Conservation (phyloP, 2,797 vertebrate genomes). For the Chanos chanos region DNA sequence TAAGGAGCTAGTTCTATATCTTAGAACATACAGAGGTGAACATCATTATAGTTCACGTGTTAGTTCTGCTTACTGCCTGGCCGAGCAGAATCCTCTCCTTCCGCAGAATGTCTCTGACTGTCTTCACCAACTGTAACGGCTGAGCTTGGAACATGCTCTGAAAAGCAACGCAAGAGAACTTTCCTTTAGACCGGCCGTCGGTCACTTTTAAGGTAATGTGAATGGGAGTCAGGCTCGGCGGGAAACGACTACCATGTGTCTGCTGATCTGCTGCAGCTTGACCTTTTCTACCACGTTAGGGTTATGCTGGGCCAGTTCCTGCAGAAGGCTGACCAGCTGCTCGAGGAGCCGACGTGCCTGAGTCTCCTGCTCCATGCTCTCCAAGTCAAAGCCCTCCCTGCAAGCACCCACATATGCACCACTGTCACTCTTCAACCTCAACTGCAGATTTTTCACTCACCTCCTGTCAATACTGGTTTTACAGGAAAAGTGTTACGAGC, state of each 20-base stretch:
- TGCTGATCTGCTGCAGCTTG: conserved; percentile 68
- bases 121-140: conserved; percentile 76
- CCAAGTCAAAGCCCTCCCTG: conserved; percentile 68
- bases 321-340: conserved; percentile 54
- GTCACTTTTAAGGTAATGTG: not conserved
- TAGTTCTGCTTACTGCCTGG: conserved; percentile 63
- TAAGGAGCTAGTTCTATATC: no score
- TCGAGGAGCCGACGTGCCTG: conserved; percentile 59
- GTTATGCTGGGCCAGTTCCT: conserved; percentile 51
- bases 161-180: conserved; percentile 37
- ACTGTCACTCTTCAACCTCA: not conserved
- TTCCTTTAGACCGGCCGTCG: conserved; percentile 2
- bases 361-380: conserved; percentile 55
- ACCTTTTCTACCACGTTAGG: conserved; percentile 68
- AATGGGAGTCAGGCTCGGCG: not conserved
- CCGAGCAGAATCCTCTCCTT: conserved; percentile 76
- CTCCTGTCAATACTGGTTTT: no score
- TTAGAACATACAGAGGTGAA: not conserved
- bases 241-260: conserved; percentile 64
- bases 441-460: not conserved
- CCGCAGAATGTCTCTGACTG: conserved; percentile 78
- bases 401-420: conserved; percentile 10
- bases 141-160: conserved; percentile 72
- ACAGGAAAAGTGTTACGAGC: no score
- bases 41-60: not conserved